phyloP scores from a whole-genome alignment of 1,140 invertebrate species.

The Solenopsis invicta region DNA sequence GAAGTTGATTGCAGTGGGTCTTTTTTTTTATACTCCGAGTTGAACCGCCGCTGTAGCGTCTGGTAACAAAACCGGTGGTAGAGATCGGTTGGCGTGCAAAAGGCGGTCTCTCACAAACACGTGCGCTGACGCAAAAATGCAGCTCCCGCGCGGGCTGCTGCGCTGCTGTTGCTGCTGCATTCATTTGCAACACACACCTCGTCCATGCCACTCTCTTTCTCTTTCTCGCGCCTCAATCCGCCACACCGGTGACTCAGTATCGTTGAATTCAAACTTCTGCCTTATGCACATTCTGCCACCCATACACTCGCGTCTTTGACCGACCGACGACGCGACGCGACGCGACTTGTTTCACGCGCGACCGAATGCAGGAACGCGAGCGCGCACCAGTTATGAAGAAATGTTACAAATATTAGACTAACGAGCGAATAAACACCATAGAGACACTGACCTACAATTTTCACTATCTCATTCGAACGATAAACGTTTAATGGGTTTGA shows the following conservation, averaged over 20 bases:
- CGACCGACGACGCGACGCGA: constrained; percentile 7
- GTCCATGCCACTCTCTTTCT: constrained; percentile 63
- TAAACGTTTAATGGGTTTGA: constrained; percentile 6
- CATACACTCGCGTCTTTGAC: constrained; percentile 26
- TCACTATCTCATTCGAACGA: constrained; percentile 6
- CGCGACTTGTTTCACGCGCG: constrained; percentile 52
- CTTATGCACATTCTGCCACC: constrained; percentile 29
- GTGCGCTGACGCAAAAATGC: constrained; percentile 65
- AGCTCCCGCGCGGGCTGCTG: constrained; percentile 48
- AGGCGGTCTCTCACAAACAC: constrained; percentile 56
- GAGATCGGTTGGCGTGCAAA: constrained; percentile 53
- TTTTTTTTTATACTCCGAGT: constrained; percentile 10
- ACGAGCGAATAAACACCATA: constrained; percentile 15
- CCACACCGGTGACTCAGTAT: constrained; percentile 52
- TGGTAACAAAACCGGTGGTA: constrained; percentile 40
- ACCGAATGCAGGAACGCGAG: constrained; percentile 40
- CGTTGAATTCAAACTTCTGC: constrained; percentile 64
- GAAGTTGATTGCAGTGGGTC: not conserved
- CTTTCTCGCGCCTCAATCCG: constrained; percentile 27
- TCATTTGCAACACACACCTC: constrained; percentile 61
- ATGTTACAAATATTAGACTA: constrained; percentile 33
- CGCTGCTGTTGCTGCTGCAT: constrained; percentile 27
- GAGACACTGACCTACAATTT: not conserved
- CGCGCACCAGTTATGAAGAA: constrained; percentile 18
- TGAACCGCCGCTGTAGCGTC: not conserved